Evolutionary conservation across 92 coral and sea anemone genomes (phyloP).

Genomic region (Epizoanthus ramosus): DNA sequence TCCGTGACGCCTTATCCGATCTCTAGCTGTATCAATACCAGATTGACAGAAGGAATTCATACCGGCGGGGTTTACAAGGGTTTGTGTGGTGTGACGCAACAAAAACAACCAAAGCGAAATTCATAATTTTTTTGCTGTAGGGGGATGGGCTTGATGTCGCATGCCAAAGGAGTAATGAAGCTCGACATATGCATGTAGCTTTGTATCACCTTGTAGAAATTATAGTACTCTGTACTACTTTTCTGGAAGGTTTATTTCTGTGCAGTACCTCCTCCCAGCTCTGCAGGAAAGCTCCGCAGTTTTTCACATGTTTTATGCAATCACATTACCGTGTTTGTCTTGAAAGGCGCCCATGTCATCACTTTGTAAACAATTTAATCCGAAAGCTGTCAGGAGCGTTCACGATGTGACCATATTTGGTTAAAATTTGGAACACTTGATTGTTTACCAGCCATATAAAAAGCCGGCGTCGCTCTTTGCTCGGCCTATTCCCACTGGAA

Average conservation of each 20-base stretch:
- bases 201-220: background rate
- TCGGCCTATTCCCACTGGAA: slow-evolving; percentile 13
- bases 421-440: slow-evolving; percentile 68
- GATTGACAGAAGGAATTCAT: slow-evolving; percentile 20
- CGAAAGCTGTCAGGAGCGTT: slow-evolving; percentile 30
- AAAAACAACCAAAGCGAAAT: slow-evolving; percentile 27
- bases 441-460: slow-evolving; percentile 37
- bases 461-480: background rate
- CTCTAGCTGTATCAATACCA: slow-evolving; percentile 1
- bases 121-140: slow-evolving; percentile 1
- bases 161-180: slow-evolving; percentile 24
- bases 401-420: slow-evolving; percentile 78
- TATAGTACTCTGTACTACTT: background rate
- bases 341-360: slow-evolving; percentile 38
- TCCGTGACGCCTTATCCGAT: slow-evolving; percentile 27
- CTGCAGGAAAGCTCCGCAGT: slow-evolving; percentile 13
- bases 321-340: slow-evolving; percentile 28
- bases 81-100: slow-evolving; percentile 32
- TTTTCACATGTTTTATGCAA: slow-evolving; percentile 29
- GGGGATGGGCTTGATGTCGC: slow-evolving; percentile 30
- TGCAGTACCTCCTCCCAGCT: background rate
- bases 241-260: background rate
- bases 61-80: slow-evolving; percentile 27
- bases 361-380: slow-evolving; percentile 44
- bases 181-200: background rate